These are phyloP conservation scores for Leptogaster cylindrica DNA, from an alignment of 2,888 invertebrate genomes.

Conservation along the genomic window DNA sequence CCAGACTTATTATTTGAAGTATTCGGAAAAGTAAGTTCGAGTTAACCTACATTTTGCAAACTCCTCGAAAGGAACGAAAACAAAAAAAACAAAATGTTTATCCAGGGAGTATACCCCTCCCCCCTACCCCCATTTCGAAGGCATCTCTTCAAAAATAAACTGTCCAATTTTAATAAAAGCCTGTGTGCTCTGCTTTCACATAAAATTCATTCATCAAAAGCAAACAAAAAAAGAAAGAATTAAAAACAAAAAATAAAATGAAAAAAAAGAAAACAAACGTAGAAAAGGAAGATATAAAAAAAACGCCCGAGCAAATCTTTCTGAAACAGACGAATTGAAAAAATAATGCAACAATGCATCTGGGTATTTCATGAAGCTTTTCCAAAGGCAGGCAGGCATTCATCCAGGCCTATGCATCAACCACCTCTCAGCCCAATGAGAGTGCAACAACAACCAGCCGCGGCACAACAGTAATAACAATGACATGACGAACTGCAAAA, in stretches of 20 bases:
- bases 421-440: slow-evolving; percentile 27
- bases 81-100: neutral
- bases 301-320: slow-evolving; percentile 35
- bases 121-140: neutral
- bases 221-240: slow-evolving; percentile 16
- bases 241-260: slow-evolving; percentile 21
- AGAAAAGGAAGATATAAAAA: neutral
- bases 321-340: slow-evolving; percentile 37
- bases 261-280: neutral
- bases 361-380: slow-evolving; percentile 30
- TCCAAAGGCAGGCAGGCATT: slow-evolving; percentile 18
- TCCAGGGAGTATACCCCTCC: neutral
- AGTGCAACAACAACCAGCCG: slow-evolving; percentile 16
- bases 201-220: slow-evolving; percentile 34
- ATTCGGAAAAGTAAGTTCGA: no score
- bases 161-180: slow-evolving; percentile 40
- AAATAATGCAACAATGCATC: slow-evolving; percentile 37
- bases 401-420: slow-evolving; percentile 26
- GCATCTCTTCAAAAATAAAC: slow-evolving; percentile 32
- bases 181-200: slow-evolving; percentile 17
- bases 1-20: no score
- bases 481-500: slow-evolving; percentile 36
- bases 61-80: no score
- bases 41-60: slow-evolving; percentile 20
- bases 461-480: slow-evolving; percentile 27